Percentiles rank a stretch among this genome's conserved stretches.
Conservation (phyloP, 2,888 invertebrate species). For the Epinotia brunnichana region DNA sequence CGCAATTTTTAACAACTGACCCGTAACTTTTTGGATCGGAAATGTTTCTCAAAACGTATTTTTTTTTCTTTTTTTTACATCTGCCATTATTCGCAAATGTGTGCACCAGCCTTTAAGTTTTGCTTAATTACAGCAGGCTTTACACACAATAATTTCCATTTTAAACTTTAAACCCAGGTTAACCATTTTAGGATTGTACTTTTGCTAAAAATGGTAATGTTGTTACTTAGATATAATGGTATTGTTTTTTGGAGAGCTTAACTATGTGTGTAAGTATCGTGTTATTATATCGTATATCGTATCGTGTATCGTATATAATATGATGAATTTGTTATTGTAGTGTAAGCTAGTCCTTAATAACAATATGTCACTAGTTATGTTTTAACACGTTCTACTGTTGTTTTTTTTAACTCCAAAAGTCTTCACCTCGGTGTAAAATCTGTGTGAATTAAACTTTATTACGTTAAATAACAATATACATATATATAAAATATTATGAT, state of each 20-base stretch:
- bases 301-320: too few relatives aligned
- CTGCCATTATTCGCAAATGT: not conserved
- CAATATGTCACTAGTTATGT: not conserved
- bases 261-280: too few relatives aligned
- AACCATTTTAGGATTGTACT: not conserved
- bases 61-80: too few relatives aligned
- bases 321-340: not conserved
- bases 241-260: not conserved
- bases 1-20: not conserved
- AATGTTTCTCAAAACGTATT: too few relatives aligned
- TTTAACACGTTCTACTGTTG: not conserved
- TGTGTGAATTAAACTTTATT: too few relatives aligned
- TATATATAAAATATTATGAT: too few relatives aligned
- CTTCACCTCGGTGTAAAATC: not conserved
- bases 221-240: too few relatives aligned
- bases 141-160: slow-evolving; percentile 1
- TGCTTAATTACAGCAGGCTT: not conserved
- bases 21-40: too few relatives aligned
- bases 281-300: too few relatives aligned
- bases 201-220: slow-evolving; percentile 1
- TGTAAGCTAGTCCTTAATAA: not conserved
- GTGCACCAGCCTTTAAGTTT: slow-evolving; percentile 9
- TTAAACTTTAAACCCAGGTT: slow-evolving; percentile 4
- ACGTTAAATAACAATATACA: too few relatives aligned
- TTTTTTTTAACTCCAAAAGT: not conserved